Conservation (phyloP, 2,797 vertebrate genomes). For the Rhadinocentrus ornatus region DNA sequence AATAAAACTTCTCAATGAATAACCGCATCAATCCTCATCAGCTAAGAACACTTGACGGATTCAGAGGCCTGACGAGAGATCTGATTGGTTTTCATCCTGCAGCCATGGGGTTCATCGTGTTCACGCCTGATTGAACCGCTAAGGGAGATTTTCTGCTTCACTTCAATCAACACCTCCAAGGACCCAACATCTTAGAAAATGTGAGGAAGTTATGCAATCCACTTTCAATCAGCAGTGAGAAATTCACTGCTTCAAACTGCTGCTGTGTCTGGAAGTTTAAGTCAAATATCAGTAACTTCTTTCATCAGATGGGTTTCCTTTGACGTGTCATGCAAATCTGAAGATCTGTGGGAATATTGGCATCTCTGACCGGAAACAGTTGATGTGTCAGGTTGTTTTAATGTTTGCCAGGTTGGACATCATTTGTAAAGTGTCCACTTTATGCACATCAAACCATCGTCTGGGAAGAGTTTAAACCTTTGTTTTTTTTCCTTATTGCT, state of each 20-base stretch:
- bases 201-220: not conserved
- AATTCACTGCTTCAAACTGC: not conserved
- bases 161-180: slow-evolving; percentile 12
- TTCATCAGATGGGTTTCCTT: no score
- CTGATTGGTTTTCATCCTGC: slow-evolving; percentile 32
- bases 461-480: no score
- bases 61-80: slow-evolving; percentile 4
- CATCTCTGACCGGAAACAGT: no score
- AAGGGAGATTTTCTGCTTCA: slow-evolving; percentile 3
- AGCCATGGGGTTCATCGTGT: slow-evolving; percentile 28
- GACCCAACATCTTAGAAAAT: not conserved
- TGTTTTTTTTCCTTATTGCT: no score
- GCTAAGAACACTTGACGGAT: slow-evolving; percentile 29
- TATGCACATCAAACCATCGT: no score
- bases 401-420: no score
- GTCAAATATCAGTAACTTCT: not conserved
- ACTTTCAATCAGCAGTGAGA: slow-evolving; percentile 8
- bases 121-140: slow-evolving; percentile 15
- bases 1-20: slow-evolving; percentile 29
- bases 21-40: slow-evolving; percentile 26
- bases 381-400: no score
- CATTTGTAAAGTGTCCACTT: no score
- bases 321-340: no score
- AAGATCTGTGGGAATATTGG: no score
- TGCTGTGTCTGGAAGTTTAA: no score